Base-by-base conservation (phyloP, 53 echinoderm and acorn worm species). In the Luidia sarsii region DNA sequence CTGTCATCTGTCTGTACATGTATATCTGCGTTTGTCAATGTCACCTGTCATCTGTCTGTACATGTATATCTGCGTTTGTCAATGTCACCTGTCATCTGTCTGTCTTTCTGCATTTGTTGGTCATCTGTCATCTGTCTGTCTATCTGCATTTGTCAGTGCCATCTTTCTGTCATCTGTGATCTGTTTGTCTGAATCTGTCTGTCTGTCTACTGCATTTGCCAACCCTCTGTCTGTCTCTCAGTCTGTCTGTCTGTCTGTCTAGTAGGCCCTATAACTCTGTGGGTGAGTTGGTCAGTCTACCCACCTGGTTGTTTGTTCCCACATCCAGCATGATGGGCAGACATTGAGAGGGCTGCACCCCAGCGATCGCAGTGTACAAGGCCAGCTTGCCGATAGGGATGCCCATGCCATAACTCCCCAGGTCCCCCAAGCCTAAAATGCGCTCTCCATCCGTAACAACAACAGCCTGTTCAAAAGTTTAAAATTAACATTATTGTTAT, bases 331-430 rank as follows among this genome's bases (percentile, higher is more conserved):
- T 80, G 27, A 97, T 82, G 11, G 99, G 99, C 39, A 97, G 57
- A 56, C 93, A 93, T 25, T 93, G 93, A 5, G 91, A 88, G 14
- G 99, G 99, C 18, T 91, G 88, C 0, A 97, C 99, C 37, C 99
- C 99, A 49, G 93, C 99, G 37, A 93, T 93, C 51, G 99, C 99
- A 6, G 99, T 97, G 50, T 97, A 97, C 25, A 97, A 89, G 11
- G 99, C 93, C 29, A 97, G 80, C 64, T 97, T 97, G 55, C 99
- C 99, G 3, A 97, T 90, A 1, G 99, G 99, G 22, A 97, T 97
- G 33, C 99, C 99, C 99, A 99, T 99, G 33, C 99, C 99, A 73
- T 89, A 90, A 79, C 91, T 87, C 21, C 99, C 99, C 1, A 94
- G 94, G 69, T 99, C 99, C 45, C 99, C 94, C 2, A 99, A 85